Conservation (phyloP, 2,113 vertebrate species). For the Nyctibius bracteatus region DNA sequence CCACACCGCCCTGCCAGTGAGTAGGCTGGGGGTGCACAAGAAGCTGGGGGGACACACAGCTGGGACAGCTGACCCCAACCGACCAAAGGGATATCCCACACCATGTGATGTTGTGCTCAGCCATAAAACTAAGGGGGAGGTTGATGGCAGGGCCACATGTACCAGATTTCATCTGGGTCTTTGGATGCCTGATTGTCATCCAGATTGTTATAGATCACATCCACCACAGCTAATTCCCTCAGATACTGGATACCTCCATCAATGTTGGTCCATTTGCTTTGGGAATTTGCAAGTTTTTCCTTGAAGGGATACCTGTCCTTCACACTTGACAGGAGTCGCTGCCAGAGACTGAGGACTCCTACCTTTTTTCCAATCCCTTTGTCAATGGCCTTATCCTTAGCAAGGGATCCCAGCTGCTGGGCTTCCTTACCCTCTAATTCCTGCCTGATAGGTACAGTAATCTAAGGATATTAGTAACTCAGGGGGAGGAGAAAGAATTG, state of each 20-base stretch:
- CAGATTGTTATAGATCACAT: background rate
- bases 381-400: background rate
- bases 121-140: background rate
- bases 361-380: background rate
- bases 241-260: background rate
- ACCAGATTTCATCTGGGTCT: background rate
- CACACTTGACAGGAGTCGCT: background rate
- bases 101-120: fast-evolving
- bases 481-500: background rate
- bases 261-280: background rate
- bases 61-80: background rate
- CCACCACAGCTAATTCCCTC: background rate
- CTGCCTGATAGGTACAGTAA: background rate
- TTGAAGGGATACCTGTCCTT: background rate
- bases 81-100: background rate
- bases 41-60: background rate
- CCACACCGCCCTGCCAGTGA: fast-evolving
- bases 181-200: background rate
- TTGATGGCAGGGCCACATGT: fast-evolving
- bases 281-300: background rate
- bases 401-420: background rate
- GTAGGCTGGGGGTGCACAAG: background rate
- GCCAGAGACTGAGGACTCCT: background rate
- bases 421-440: background rate
- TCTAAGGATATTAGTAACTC: background rate